Percentiles rank a stretch among this genome's conserved stretches.
Evolutionary conservation across 2,888 invertebrate genomes (phyloP).

Genomic region (Tinea pellionella): DNA sequence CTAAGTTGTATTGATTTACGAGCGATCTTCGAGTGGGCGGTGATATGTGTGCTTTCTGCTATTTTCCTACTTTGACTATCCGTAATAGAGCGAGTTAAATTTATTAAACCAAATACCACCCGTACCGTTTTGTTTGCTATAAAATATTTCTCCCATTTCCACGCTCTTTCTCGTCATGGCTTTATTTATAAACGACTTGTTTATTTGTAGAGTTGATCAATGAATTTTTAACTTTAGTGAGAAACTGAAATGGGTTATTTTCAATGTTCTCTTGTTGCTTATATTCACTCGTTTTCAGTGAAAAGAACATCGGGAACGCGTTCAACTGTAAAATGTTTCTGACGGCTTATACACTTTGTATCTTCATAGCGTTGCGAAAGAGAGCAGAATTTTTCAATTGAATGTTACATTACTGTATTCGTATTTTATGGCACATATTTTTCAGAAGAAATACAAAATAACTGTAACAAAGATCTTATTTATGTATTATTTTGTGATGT

Average conservation of each 20-base stretch:
- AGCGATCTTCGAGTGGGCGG: constrained; percentile 38
- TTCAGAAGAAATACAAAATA: background rate
- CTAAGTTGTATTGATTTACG: constrained; percentile 49
- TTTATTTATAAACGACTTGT: background rate
- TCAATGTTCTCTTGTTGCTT: background rate
- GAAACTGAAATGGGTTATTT: background rate
- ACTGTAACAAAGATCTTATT: no score
- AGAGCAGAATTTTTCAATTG: background rate
- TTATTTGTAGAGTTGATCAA: background rate
- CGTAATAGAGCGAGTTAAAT: constrained; percentile 7
- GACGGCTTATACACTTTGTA: background rate
- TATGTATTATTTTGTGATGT: no score
- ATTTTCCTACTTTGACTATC: constrained; percentile 26
- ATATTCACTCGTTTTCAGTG: background rate
- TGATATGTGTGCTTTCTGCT: constrained; percentile 34
- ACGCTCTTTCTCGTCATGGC: background rate
- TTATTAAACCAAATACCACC: background rate
- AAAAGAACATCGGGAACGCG: background rate
- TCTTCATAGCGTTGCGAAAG: background rate
- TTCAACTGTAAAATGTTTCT: background rate
- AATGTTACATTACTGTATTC: background rate
- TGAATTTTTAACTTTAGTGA: background rate
- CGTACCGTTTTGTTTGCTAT: background rate
- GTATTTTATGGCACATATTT: background rate
- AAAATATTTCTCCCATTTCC: background rate